A percentile compares a stretch with the other conserved stretches of the same genome.
Evolutionary conservation across 2,797 vertebrate species (phyloP).

Genomic region (Lagocephalus sceleratus): DNA sequence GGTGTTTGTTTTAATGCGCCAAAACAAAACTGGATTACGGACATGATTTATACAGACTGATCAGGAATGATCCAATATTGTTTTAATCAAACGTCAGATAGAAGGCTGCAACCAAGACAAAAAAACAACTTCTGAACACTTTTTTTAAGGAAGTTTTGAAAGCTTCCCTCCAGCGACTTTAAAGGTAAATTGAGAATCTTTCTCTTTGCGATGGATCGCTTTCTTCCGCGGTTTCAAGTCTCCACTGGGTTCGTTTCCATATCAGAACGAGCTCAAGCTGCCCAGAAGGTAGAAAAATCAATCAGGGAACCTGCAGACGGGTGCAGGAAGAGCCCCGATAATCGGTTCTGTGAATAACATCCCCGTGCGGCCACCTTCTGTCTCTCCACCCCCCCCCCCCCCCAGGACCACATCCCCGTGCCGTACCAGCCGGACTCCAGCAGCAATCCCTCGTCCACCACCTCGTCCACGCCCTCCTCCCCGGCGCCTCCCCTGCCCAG

Average conservation of each 20-base stretch:
- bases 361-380: not conserved
- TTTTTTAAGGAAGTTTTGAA: not conserved
- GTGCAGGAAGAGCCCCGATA: constrained; percentile 15
- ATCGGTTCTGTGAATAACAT: constrained; percentile 7
- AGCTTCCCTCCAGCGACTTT: constrained; percentile 7
- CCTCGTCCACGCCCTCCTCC: constrained; percentile 94
- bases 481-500: constrained; percentile 93
- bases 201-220: constrained; percentile 44
- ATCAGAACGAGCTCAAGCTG: constrained; percentile 31
- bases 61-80: too few relatives aligned
- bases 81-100: too few relatives aligned
- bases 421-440: constrained; percentile 98
- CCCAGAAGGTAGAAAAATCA: constrained; percentile 27
- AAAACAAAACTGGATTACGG: too few relatives aligned
- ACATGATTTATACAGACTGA: too few relatives aligned
- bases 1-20: constrained; percentile 1
- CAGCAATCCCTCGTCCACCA: constrained; percentile 98
- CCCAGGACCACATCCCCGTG: constrained; percentile 92
- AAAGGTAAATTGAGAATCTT: constrained; percentile 28
- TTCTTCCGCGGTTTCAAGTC: constrained; percentile 31
- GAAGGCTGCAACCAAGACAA: too few relatives aligned
- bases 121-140: too few relatives aligned
- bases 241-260: constrained; percentile 26
- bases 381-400: too few relatives aligned
- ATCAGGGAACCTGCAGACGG: not conserved